Conservation (phyloP, 1,140 invertebrate genomes). For the Harpegnathos saltator region DNA sequence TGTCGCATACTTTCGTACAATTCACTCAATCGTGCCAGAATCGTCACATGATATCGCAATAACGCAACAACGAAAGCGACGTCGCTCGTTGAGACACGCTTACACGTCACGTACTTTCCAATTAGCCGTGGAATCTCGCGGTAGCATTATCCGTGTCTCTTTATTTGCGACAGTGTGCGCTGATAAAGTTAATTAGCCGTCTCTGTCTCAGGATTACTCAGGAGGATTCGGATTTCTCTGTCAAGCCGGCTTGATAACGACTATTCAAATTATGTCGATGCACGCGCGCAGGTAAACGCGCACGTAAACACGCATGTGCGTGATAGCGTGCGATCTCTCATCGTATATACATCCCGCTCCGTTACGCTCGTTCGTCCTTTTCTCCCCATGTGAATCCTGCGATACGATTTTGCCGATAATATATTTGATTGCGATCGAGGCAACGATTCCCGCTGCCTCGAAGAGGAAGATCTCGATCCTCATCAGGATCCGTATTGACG, state of each 20-base stretch:
- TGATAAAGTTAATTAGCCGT: neutral
- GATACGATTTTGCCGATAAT: conserved; percentile 24
- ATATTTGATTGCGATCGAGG: conserved; percentile 21
- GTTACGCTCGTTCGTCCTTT: conserved; percentile 1
- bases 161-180: neutral
- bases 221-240: conserved; percentile 6
- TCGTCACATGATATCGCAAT: no score
- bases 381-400: conserved; percentile 11
- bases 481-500: conserved; percentile 1
- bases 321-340: conserved; percentile 31
- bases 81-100: no score
- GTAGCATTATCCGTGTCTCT: no score
- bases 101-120: no score
- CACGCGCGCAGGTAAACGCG: neutral
- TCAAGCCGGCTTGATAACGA: neutral
- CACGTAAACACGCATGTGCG: conserved; percentile 11
- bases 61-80: no score
- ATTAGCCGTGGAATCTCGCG: no score
- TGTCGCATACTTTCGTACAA: neutral
- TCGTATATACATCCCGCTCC: neutral
- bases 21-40: neutral
- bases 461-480: conserved; percentile 25
- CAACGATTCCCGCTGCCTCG: conserved; percentile 6
- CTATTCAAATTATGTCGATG: conserved; percentile 24
- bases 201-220: neutral